Conservation (phyloP, 2,888 invertebrate species). For the Trichogramma evanescens region DNA sequence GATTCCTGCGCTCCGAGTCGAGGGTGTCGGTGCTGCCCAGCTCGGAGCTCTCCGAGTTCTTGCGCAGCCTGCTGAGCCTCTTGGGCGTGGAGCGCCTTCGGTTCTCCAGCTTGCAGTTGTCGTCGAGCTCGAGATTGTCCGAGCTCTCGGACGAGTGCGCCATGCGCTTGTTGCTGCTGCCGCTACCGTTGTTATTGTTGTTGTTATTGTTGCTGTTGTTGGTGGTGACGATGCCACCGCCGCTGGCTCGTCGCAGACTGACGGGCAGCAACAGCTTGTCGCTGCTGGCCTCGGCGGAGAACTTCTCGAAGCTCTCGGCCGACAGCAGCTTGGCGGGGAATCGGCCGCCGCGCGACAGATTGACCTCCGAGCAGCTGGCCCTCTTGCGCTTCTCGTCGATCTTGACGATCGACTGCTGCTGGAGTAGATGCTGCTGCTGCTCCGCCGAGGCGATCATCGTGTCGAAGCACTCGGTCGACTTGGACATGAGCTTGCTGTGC, state of each 20-base stretch:
- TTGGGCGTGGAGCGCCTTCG: constrained; percentile 34
- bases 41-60: constrained; percentile 45
- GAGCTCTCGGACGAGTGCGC: constrained; percentile 41
- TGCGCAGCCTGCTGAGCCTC: constrained; percentile 35
- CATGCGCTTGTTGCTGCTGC: constrained; percentile 30
- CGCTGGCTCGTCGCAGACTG: constrained; percentile 33
- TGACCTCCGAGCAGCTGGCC: constrained; percentile 39
- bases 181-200: constrained; percentile 18
- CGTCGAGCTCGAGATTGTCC: constrained; percentile 40
- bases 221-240: constrained; percentile 20
- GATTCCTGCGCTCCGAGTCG: constrained; percentile 39
- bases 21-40: constrained; percentile 43
- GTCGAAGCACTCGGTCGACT: constrained; percentile 43
- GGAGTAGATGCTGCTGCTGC: constrained; percentile 11
- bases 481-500: constrained; percentile 33
- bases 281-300: constrained; percentile 23
- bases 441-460: constrained; percentile 16
- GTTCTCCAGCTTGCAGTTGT: constrained; percentile 32
- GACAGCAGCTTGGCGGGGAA: constrained; percentile 26
- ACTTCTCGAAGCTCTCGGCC: constrained; percentile 37
- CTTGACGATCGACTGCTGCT: constrained; percentile 2
- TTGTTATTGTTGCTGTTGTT: constrained; percentile 7
- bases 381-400: constrained; percentile 33
- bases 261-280: constrained; percentile 32
- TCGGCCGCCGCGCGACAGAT: constrained; percentile 28